phyloP scores from a whole-genome alignment of 2,113 vertebrate species.

The Labeo rohita region DNA sequence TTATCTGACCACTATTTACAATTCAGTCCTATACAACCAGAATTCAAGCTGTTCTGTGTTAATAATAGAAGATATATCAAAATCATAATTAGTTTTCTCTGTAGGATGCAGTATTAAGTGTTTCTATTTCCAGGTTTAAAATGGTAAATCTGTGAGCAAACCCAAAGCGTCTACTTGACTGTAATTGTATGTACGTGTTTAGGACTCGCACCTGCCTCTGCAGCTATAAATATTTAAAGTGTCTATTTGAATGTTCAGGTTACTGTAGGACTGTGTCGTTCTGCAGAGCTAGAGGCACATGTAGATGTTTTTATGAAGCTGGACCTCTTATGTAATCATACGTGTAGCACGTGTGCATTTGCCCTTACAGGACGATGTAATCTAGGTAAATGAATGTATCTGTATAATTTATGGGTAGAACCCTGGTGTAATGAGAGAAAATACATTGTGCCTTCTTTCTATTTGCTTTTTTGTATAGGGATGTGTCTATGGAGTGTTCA shows the following conservation, averaged over 20 bases:
- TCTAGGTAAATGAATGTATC: constrained; percentile 43
- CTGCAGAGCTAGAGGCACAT: constrained; percentile 17
- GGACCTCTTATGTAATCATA: constrained; percentile 15
- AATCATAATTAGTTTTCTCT: not conserved
- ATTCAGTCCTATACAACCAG: not conserved
- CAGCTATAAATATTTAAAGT: constrained; percentile 9
- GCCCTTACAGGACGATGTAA: not conserved
- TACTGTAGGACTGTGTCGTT: constrained; percentile 6
- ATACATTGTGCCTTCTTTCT: constrained; percentile 52
- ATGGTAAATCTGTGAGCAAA: not conserved
- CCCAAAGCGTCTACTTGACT: constrained; percentile 6
- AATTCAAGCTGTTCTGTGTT: not conserved
- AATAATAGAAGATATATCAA: not conserved
- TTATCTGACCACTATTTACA: not conserved
- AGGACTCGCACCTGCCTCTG: not conserved
- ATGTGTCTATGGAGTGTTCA: constrained; percentile 3
- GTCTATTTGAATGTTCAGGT: constrained; percentile 19
- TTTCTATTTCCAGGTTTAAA: not conserved
- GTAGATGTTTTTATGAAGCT: constrained; percentile 18
- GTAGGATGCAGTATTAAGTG: not conserved
- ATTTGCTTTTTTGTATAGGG: constrained; percentile 17
- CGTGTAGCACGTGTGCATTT: constrained; percentile 13
- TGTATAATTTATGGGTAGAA: constrained; percentile 27
- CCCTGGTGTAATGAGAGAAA: constrained; percentile 23
- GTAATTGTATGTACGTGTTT: not conserved